These are phyloP conservation scores for Ivindomyrus marchei DNA, from an alignment of 2,113 vertebrate species.

Conservation along the genomic window DNA sequence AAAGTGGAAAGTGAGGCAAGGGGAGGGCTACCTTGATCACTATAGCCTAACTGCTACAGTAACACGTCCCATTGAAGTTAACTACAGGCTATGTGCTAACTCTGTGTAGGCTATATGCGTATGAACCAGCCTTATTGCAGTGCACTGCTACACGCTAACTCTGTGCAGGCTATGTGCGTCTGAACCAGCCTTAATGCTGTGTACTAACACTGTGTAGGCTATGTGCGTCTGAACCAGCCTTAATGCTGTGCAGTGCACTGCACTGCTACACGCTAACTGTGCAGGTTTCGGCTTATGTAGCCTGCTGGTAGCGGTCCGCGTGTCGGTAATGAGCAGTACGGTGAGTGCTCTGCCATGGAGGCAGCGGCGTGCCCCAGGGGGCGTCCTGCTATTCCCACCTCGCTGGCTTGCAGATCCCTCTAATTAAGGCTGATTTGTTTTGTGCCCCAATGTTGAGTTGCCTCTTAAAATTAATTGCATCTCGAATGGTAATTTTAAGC, in stretches of 20 bases:
- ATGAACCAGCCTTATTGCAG: neutral
- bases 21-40: neutral
- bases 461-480: constrained; percentile 12
- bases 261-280: neutral
- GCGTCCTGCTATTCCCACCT: neutral
- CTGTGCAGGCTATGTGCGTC: neutral
- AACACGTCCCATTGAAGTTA: neutral
- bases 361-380: neutral
- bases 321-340: neutral
- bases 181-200: neutral
- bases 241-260: neutral
- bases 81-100: neutral
- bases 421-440: constrained; percentile 13
- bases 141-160: neutral
- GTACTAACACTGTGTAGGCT: neutral
- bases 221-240: neutral
- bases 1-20: neutral
- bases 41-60: neutral
- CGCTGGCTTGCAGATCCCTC: neutral
- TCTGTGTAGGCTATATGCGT: neutral
- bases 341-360: neutral
- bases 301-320: neutral
- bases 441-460: neutral
- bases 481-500: constrained; percentile 7
- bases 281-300: neutral